Percentiles rank a stretch among this genome's conserved stretches.
These are phyloP conservation scores for Gopherus evgoodei DNA, from an alignment of 2,113 vertebrate species.

Conservation along the genomic window DNA sequence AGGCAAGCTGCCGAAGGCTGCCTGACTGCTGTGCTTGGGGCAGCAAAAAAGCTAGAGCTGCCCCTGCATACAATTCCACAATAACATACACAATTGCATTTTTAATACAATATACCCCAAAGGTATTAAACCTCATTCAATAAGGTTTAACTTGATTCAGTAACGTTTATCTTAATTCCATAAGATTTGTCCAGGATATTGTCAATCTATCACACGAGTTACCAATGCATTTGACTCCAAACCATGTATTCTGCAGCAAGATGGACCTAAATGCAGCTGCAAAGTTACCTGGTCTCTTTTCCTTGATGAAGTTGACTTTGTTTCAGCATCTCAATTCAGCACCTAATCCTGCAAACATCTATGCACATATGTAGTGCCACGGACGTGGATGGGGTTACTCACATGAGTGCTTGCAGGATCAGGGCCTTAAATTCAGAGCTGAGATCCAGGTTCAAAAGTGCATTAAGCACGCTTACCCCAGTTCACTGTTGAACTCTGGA, in stretches of 20 bases:
- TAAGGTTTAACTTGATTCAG: no score
- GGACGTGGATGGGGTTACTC: not conserved
- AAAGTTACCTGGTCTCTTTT: not conserved
- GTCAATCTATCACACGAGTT: no score
- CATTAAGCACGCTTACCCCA: not conserved
- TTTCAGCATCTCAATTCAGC: not conserved
- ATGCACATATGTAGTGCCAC: accelerated
- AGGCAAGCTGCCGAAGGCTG: no score
- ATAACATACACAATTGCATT: no score
- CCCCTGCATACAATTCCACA: no score
- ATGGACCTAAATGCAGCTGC: not conserved
- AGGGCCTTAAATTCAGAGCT: not conserved
- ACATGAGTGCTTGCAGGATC: not conserved
- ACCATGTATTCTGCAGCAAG: not conserved
- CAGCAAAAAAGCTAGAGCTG: no score
- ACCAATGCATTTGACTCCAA: not conserved
- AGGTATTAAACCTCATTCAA: no score
- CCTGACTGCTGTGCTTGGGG: no score
- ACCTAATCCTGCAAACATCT: not conserved
- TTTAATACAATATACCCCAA: no score
- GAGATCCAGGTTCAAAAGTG: not conserved
- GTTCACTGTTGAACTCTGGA: not conserved
- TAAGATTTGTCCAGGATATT: no score
- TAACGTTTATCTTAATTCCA: no score
- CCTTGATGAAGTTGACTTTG: not conserved